Percentiles rank a stretch among this genome's conserved stretches.
phyloP scores from a whole-genome alignment of 2,113 vertebrate species.

The Agapornis roseicollis region DNA sequence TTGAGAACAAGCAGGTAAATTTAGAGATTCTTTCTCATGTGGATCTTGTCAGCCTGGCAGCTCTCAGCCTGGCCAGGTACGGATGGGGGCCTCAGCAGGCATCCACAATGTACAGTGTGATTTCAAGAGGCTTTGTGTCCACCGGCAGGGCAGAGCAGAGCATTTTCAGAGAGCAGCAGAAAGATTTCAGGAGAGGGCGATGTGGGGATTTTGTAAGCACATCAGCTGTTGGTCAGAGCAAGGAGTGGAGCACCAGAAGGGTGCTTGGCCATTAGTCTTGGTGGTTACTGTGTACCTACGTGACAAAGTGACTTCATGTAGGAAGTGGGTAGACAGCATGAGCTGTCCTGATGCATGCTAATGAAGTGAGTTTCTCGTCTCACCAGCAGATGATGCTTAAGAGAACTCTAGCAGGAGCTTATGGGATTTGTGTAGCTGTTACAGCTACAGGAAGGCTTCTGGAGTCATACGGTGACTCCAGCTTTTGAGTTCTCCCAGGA shows the following conservation, averaged over 20 bases:
- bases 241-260: neutral
- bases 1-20: neutral
- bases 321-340: neutral
- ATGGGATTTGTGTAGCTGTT: neutral
- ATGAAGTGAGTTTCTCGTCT: neutral
- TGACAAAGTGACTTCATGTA: neutral
- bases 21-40: fast-evolving
- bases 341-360: neutral
- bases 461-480: neutral
- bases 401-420: neutral
- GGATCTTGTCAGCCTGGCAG: neutral
- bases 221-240: neutral
- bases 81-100: neutral
- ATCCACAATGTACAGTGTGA: neutral
- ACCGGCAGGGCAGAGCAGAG: neutral
- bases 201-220: neutral
- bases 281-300: neutral
- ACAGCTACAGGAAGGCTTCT: neutral
- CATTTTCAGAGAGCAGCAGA: neutral
- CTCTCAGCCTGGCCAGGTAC: neutral
- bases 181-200: neutral
- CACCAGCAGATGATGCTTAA: neutral
- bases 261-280: fast-evolving
- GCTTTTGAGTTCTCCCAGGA: neutral
- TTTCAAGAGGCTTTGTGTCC: neutral